Evolutionary conservation across 1,140 invertebrate genomes (phyloP).

Genomic region (Pseudomyrmex cubaensis): DNA sequence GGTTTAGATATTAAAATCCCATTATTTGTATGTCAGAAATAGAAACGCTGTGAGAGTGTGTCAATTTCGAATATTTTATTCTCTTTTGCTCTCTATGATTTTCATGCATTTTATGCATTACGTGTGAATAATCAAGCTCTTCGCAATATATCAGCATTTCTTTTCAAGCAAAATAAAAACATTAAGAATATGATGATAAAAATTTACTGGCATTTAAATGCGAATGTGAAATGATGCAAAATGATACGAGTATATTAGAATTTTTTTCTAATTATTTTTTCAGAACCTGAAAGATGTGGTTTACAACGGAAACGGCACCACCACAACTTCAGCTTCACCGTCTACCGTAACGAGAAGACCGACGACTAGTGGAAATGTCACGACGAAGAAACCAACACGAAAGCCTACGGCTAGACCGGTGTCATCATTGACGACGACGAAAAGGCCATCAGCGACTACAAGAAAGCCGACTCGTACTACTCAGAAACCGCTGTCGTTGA

Average conservation of each 20-base stretch:
- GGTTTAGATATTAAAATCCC: not conserved
- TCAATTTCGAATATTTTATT: not conserved
- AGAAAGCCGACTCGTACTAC: slow-evolving; percentile 74
- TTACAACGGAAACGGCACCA: slow-evolving; percentile 85
- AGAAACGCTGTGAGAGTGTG: not conserved
- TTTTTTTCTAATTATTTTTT: slow-evolving; percentile 4
- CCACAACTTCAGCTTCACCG: slow-evolving; percentile 74
- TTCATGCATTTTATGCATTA: not conserved
- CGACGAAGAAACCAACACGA: slow-evolving; percentile 77
- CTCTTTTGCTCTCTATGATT: not conserved
- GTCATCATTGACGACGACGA: slow-evolving; percentile 31
- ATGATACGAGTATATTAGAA: not conserved
- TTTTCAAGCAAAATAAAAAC: not conserved
- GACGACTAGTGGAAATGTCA: slow-evolving; percentile 62
- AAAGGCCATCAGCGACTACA: slow-evolving; percentile 73
- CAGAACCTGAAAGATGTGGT: slow-evolving; percentile 91
- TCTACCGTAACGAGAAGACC: slow-evolving; percentile 77
- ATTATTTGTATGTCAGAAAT: not conserved
- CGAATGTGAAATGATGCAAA: not conserved
- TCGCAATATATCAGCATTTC: not conserved
- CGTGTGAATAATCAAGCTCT: not conserved
- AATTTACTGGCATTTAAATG: no score
- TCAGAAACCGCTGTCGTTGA: slow-evolving; percentile 80
- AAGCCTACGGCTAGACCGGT: slow-evolving; percentile 68
- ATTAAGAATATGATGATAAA: no score